phyloP scores from a whole-genome alignment of 2,888 invertebrate species.

The Frankliniella fusca region DNA sequence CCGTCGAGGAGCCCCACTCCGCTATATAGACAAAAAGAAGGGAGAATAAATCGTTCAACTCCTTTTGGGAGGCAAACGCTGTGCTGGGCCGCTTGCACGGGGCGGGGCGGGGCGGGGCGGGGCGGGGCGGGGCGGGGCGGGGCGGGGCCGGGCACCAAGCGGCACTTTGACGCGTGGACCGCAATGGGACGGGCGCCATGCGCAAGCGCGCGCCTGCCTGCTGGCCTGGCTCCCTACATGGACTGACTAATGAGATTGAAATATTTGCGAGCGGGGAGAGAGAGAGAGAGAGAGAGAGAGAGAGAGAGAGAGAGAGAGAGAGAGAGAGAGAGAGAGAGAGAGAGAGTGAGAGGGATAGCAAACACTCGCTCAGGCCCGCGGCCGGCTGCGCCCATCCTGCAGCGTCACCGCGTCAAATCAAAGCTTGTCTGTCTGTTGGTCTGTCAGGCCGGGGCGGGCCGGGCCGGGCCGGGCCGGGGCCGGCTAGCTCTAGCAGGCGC shows the following conservation, averaged over 20 bases:
- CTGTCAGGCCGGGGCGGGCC: too few species aligned
- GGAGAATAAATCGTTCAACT: not conserved
- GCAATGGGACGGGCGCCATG: not conserved
- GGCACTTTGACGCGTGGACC: not conserved
- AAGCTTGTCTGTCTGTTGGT: too few species aligned
- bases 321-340: not conserved
- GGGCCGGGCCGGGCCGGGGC: too few species aligned
- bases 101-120: not conserved
- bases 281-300: not conserved
- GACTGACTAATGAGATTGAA: slow-evolving; percentile 21
- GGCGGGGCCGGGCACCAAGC: not conserved
- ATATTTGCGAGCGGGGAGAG: slow-evolving; percentile 3
- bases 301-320: too few species aligned
- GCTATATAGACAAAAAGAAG: not conserved
- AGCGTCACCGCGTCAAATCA: too few species aligned
- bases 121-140: not conserved
- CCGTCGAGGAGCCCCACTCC: not conserved
- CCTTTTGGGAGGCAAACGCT: too few species aligned
- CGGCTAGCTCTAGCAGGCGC: too few species aligned
- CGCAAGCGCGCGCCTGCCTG: too few species aligned
- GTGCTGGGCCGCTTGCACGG: too few species aligned
- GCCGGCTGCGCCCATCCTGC: too few species aligned
- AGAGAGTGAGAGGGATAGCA: too few species aligned
- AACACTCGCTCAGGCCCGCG: too few species aligned
- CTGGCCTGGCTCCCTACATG: slow-evolving; percentile 17